These are phyloP conservation scores for Brachystomella parvula DNA, from an alignment of 1,140 invertebrate genomes.

Conservation along the genomic window DNA sequence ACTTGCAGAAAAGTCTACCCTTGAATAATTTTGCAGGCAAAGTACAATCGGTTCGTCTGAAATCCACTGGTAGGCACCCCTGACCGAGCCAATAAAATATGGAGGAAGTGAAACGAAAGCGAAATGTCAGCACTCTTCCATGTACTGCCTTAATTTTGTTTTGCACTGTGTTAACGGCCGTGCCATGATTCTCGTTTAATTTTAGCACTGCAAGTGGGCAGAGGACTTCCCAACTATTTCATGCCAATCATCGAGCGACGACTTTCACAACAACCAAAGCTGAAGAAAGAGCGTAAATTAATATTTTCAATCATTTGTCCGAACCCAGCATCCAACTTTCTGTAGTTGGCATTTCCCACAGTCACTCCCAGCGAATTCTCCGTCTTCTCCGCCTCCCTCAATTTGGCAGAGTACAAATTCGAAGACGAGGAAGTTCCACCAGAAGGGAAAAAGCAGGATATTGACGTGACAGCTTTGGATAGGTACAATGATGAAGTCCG, in stretches of 20 bases:
- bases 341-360: not conserved
- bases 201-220: not conserved
- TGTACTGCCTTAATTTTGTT: not conserved
- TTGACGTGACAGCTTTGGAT: slow-evolving; percentile 31
- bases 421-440: slow-evolving; percentile 20
- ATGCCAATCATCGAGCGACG: not conserved
- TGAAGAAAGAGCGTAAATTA: not conserved
- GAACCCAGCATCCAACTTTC: not conserved
- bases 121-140: not conserved
- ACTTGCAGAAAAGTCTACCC: too few relatives aligned
- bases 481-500: slow-evolving; percentile 33
- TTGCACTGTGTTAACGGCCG: not conserved
- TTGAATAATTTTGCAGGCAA: too few relatives aligned
- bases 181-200: too few relatives aligned
- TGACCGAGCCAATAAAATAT: too few relatives aligned
- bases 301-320: not conserved
- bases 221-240: not conserved
- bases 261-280: not conserved
- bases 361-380: slow-evolving; percentile 3
- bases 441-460: not conserved
- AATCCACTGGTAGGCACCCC: too few relatives aligned
- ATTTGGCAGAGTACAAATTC: slow-evolving; percentile 30
- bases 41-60: too few relatives aligned
- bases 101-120: not conserved
- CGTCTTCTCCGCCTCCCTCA: slow-evolving; percentile 11